Percentiles rank a stretch among this genome's conserved stretches.
These are phyloP conservation scores for Sylvilagus floridanus DNA, from an alignment of 2,797 vertebrate species.

Conservation along the genomic window DNA sequence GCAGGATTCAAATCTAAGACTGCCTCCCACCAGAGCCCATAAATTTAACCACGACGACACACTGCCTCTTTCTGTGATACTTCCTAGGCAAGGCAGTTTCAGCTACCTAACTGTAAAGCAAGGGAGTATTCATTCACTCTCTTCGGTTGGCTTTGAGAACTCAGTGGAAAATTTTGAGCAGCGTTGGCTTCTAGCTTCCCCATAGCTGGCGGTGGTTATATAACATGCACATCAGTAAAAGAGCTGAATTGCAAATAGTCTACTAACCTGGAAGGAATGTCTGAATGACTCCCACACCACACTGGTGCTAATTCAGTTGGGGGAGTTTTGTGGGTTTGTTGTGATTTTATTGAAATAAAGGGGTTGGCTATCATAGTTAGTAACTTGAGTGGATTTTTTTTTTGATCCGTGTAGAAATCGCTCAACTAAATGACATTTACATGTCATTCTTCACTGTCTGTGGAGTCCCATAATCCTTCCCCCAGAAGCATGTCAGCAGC, in stretches of 20 bases:
- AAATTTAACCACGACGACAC: background rate
- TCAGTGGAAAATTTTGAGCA: constrained; percentile 76
- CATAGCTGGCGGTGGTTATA: constrained; percentile 59
- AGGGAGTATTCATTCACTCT: constrained; percentile 45
- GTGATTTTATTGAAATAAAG: constrained; percentile 66
- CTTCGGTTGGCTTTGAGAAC: constrained; percentile 34
- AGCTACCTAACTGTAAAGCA: background rate
- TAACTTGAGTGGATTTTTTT: constrained; percentile 59
- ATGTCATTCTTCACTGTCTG: constrained; percentile 68
- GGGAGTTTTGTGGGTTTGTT: constrained; percentile 69
- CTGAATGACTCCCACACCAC: constrained; percentile 75
- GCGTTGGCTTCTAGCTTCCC: constrained; percentile 60
- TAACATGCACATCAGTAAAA: constrained; percentile 71
- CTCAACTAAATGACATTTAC: constrained; percentile 76
- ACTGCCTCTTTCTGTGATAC: background rate
- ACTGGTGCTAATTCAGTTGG: constrained; percentile 57
- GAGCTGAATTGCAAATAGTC: constrained; percentile 78
- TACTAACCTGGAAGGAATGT: constrained; percentile 83
- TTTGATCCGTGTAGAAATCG: constrained; percentile 66
- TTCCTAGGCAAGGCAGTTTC: background rate
- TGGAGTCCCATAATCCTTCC: constrained; percentile 69
- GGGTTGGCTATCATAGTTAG: constrained; percentile 67
- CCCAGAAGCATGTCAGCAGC: constrained; percentile 74
- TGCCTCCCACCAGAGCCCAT: background rate
- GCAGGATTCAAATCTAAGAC: background rate